phyloP scores from a whole-genome alignment of 2,797 vertebrate species.

The Artibeus jamaicensis region DNA sequence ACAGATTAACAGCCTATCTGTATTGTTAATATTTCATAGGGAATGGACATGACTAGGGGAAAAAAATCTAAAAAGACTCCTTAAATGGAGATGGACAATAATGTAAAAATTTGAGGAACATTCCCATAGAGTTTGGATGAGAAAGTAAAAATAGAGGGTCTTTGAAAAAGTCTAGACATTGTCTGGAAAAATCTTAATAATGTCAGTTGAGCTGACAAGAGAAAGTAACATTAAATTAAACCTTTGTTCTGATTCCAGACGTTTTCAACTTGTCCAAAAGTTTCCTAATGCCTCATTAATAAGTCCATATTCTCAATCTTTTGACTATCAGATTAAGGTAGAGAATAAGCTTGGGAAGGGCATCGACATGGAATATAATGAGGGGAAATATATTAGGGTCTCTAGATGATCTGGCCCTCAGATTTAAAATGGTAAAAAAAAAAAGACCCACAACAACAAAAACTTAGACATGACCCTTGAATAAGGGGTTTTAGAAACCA shows the following conservation, averaged over 20 bases:
- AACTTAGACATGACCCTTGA: not conserved
- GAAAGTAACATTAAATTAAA: slow-evolving; percentile 2
- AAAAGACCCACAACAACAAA: not conserved
- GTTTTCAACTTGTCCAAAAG: not conserved
- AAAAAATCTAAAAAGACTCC: not conserved
- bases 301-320: not conserved
- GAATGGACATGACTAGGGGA: not conserved
- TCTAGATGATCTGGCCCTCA: not conserved
- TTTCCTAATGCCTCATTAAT: not conserved
- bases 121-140: not conserved
- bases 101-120: not conserved
- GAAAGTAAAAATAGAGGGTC: not conserved
- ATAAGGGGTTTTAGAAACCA: not conserved
- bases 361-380: not conserved
- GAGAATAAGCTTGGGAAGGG: not conserved
- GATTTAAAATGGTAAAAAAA: not conserved
- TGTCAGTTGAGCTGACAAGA: not conserved
- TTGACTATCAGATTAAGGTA: not conserved
- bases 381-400: not conserved
- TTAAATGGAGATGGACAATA: not conserved
- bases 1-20: not conserved
- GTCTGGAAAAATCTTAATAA: slow-evolving; percentile 3
- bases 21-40: not conserved
- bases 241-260: not conserved
- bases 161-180: not conserved